These are phyloP conservation scores for Clytia hemisphaerica DNA, from an alignment of 30 jellyfish, hydroid and myxozoan species.

Conservation along the genomic window DNA sequence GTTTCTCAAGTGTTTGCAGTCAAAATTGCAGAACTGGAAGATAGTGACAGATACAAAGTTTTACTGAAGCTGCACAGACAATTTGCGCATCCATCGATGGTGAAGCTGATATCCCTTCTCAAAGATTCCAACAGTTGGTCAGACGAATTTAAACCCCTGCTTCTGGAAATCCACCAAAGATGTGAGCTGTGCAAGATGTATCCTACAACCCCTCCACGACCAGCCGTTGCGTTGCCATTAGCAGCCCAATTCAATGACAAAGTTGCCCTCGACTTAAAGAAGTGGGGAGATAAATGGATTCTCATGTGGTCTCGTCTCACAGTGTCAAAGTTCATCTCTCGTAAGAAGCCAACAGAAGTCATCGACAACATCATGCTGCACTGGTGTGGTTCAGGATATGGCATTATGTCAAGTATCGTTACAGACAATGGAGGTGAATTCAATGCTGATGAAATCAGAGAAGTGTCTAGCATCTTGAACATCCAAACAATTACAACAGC, in stretches of 20 bases:
- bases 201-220: slow-evolving; percentile 3
- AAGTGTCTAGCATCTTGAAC: neutral
- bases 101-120: neutral
- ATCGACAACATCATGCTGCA: too few relatives aligned
- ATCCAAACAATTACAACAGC: slow-evolving; percentile 6
- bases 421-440: slow-evolving; percentile 26
- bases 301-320: too few relatives aligned
- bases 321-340: too few relatives aligned
- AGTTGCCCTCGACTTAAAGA: slow-evolving; percentile 24
- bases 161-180: neutral
- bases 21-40: too few relatives aligned
- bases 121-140: neutral
- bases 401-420: too few relatives aligned
- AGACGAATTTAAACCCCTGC: neutral
- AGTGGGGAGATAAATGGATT: too few relatives aligned
- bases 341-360: too few relatives aligned
- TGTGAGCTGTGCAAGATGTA: neutral
- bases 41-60: neutral
- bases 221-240: slow-evolving; percentile 26
- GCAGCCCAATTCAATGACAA: slow-evolving; percentile 27
- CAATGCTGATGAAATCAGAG: neutral
- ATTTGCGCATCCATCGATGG: slow-evolving; percentile 8
- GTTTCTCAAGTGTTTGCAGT: too few relatives aligned
- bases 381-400: too few relatives aligned
- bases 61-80: neutral